Evolutionary conservation across 2,888 invertebrate genomes (phyloP).

Genomic region (Campoplex nolae): DNA sequence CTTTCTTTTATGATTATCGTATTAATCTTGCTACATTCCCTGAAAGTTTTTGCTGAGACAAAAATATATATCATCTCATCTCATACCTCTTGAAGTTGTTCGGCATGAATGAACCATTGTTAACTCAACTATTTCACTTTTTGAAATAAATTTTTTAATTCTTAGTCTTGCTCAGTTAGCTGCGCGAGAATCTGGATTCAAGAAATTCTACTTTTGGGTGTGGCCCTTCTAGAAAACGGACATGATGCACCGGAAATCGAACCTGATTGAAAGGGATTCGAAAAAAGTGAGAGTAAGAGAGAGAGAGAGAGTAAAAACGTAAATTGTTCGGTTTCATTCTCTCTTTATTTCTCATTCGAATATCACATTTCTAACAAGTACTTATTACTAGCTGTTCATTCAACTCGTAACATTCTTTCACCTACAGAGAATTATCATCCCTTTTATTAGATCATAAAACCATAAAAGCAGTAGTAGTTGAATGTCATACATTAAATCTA

Average conservation of each 20-base stretch:
- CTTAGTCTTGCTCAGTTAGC: neutral
- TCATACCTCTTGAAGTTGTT: neutral
- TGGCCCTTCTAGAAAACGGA: neutral
- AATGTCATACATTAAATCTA: too few relatives aligned
- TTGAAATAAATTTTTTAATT: neutral
- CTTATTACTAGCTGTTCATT: slow-evolving; percentile 34
- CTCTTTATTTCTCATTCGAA: slow-evolving; percentile 51
- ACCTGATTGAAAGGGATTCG: neutral
- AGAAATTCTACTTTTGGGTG: neutral
- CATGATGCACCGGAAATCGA: slow-evolving; percentile 16
- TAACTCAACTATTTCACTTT: neutral
- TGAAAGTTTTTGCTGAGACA: too few relatives aligned
- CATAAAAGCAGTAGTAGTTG: too few relatives aligned
- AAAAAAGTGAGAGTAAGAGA: too few relatives aligned
- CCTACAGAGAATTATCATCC: neutral
- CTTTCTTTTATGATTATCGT: too few relatives aligned
- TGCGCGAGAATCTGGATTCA: neutral
- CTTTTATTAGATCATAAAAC: neutral
- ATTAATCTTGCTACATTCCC: too few relatives aligned
- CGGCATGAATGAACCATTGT: neutral
- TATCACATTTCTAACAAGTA: slow-evolving; percentile 60
- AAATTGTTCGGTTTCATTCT: slow-evolving; percentile 28
- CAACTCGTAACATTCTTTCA: neutral
- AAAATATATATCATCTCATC: too few relatives aligned
- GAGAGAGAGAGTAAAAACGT: neutral